Conservation (phyloP, 1,140 invertebrate species). For the Patella vulgata region DNA sequence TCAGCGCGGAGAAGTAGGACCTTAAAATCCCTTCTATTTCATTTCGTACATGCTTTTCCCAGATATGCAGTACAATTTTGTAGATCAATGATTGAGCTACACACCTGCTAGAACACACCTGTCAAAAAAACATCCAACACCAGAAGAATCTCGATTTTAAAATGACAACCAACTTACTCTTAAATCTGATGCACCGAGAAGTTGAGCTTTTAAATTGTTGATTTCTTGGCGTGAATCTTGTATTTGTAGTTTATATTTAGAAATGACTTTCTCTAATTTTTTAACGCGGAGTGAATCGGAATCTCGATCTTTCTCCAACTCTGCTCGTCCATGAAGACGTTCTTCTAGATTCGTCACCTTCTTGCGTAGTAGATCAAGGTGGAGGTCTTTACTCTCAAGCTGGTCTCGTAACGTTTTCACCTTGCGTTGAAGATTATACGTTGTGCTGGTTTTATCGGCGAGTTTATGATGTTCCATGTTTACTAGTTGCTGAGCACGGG, state of each 20-base stretch:
- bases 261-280: slow-evolving; percentile 59
- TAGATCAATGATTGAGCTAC: too few relatives aligned
- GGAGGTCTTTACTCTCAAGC: slow-evolving; percentile 88
- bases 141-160: too few relatives aligned
- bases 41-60: too few relatives aligned
- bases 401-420: slow-evolving; percentile 83
- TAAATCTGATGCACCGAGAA: slow-evolving; percentile 59
- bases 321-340: slow-evolving; percentile 48
- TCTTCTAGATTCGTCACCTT: slow-evolving; percentile 71
- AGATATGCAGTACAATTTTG: too few relatives aligned
- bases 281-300: slow-evolving; percentile 49
- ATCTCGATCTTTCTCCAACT: slow-evolving; percentile 59
- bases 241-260: slow-evolving; percentile 63
- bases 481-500: slow-evolving; percentile 63
- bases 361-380: slow-evolving; percentile 86
- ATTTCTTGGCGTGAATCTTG: slow-evolving; percentile 54
- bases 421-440: slow-evolving; percentile 66
- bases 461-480: slow-evolving; percentile 60
- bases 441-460: slow-evolving; percentile 60
- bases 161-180: too few relatives aligned
- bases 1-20: too few relatives aligned
- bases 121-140: too few relatives aligned
- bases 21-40: too few relatives aligned
- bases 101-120: too few relatives aligned
- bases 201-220: slow-evolving; percentile 61